A percentile compares a stretch with the other conserved stretches of the same genome.
Conservation (phyloP, 2,888 invertebrate genomes). For the Diaphora mendica region DNA sequence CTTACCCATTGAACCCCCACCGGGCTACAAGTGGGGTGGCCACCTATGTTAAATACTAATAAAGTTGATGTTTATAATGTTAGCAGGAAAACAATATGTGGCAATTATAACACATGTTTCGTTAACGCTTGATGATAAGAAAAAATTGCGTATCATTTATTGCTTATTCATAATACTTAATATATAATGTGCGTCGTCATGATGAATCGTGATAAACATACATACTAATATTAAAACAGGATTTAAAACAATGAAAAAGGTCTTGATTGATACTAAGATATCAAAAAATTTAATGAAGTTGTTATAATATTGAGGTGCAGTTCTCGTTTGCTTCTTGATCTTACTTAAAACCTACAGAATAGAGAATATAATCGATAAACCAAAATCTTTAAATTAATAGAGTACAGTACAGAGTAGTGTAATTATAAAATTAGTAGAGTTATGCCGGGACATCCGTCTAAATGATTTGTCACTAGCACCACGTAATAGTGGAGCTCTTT, state of each 20-base stretch:
- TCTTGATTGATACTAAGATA: background rate
- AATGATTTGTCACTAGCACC: no score
- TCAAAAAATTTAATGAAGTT: background rate
- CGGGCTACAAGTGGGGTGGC: background rate
- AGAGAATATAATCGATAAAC: no score
- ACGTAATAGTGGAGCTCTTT: no score
- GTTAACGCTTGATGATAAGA: background rate
- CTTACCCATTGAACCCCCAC: background rate
- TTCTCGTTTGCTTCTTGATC: background rate
- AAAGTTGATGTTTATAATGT: background rate
- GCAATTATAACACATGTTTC: background rate
- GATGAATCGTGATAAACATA: background rate
- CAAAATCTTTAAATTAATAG: no score
- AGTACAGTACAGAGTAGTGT: no score
- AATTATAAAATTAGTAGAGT: no score
- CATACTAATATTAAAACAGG: background rate
- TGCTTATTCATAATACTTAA: background rate
- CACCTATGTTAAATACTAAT: background rate
- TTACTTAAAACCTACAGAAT: background rate
- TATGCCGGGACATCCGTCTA: no score
- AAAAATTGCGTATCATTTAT: constrained; percentile 2
- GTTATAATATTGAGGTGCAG: background rate
- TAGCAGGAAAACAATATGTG: background rate
- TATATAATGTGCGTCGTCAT: background rate
- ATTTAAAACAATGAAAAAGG: background rate